These are phyloP conservation scores for Ectropis grisescens DNA, from an alignment of 1,140 invertebrate species.

Conservation along the genomic window DNA sequence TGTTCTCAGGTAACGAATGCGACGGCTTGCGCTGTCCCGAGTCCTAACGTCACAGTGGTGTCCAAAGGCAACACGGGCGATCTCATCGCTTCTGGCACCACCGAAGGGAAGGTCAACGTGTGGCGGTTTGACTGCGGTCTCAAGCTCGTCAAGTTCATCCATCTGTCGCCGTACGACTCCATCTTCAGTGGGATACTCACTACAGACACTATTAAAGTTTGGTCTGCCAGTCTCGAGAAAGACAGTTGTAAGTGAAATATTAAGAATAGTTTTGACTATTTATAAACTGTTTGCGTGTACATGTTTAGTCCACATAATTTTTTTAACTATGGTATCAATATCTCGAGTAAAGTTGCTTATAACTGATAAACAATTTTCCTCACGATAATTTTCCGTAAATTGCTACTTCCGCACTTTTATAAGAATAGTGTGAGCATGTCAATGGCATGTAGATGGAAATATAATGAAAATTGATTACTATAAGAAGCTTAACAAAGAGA, in stretches of 20 bases:
- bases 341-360: too few species aligned
- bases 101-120: slow-evolving; percentile 68
- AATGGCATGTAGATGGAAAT: too few species aligned
- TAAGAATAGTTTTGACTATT: slow-evolving; percentile 2
- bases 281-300: not conserved
- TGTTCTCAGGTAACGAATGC: slow-evolving; percentile 80
- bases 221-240: slow-evolving; percentile 58
- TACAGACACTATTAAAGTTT: slow-evolving; percentile 57
- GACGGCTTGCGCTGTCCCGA: slow-evolving; percentile 82
- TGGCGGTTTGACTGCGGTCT: slow-evolving; percentile 85
- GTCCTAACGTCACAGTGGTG: slow-evolving; percentile 65
- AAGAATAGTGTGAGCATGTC: too few species aligned
- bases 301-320: not conserved
- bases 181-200: slow-evolving; percentile 58
- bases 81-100: slow-evolving; percentile 77
- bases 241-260: slow-evolving; percentile 60
- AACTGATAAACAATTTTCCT: too few species aligned
- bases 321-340: not conserved
- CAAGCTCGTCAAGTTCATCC: slow-evolving; percentile 67
- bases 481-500: too few species aligned
- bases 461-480: too few species aligned
- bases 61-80: slow-evolving; percentile 75
- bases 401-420: too few species aligned
- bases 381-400: too few species aligned
- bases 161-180: slow-evolving; percentile 55